phyloP scores from a whole-genome alignment of 2,113 vertebrate genomes.

The Periophthalmodon schlosseri region DNA sequence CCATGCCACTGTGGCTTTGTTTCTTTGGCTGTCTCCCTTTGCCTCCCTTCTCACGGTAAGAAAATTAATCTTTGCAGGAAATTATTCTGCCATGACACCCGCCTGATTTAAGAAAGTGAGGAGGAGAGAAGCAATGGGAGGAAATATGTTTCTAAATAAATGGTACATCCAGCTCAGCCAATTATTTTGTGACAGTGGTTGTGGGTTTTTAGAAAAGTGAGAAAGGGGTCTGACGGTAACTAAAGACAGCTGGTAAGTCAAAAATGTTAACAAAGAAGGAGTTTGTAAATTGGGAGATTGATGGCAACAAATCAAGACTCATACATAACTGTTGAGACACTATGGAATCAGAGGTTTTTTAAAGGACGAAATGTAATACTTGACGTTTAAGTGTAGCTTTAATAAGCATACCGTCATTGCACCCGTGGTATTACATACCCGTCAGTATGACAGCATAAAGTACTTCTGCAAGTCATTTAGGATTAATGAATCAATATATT shows the following conservation, averaged over 20 bases:
- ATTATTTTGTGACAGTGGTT: conserved; percentile 68
- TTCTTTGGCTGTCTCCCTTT: not conserved
- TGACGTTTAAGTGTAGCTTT: not conserved
- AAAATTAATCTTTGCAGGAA: conserved; percentile 30
- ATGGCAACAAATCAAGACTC: too few species aligned
- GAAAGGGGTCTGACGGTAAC: conserved; percentile 34
- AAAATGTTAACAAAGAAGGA: not conserved
- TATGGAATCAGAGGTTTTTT: too few species aligned
- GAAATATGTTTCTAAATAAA: conserved; percentile 54
- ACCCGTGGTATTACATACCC: too few species aligned
- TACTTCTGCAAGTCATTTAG: not conserved
- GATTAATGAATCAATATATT: not conserved
- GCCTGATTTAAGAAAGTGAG: not conserved
- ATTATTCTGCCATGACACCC: conserved; percentile 25
- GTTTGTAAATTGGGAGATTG: not conserved
- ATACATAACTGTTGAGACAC: not conserved
- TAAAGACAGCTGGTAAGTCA: conserved; percentile 16
- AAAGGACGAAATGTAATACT: too few species aligned
- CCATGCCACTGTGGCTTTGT: conserved; percentile 9
- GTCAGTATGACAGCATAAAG: too few species aligned
- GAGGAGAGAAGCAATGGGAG: conserved; percentile 16
- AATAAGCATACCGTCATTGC: too few species aligned
- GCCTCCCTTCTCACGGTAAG: not conserved
- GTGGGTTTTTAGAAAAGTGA: conserved; percentile 47
- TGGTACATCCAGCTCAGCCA: conserved; percentile 58